Conservation (phyloP, 2,113 vertebrate species). For the Neotoma lepida region DNA sequence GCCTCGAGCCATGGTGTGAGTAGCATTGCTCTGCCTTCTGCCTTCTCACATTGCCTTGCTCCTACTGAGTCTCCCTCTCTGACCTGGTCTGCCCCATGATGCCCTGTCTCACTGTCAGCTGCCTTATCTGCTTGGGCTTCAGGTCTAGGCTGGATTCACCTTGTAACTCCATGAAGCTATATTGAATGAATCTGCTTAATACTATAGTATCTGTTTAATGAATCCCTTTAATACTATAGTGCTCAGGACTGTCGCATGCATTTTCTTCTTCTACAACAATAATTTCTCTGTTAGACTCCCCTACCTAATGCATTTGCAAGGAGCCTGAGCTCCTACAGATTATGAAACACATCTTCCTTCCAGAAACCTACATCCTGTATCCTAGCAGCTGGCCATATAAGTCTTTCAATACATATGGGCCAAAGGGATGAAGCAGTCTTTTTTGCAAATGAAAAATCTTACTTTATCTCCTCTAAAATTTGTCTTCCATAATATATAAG, state of each 20-base stretch:
- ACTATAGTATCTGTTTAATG: too few relatives aligned
- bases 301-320: slow-evolving; percentile 15
- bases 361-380: neutral
- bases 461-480: slow-evolving; percentile 1
- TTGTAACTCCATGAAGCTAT: neutral
- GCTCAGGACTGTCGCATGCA: neutral
- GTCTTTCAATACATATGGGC: neutral
- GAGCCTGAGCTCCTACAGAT: slow-evolving; percentile 1
- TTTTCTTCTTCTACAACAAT: slow-evolving; percentile 37
- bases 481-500: slow-evolving; percentile 12
- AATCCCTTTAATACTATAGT: neutral
- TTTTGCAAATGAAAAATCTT: slow-evolving; percentile 26
- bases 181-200: slow-evolving; percentile 8
- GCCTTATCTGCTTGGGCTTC: neutral
- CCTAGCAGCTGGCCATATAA: neutral
- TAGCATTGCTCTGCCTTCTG: neutral
- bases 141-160: neutral
- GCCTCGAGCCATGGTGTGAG: neutral
- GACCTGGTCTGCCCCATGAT: neutral
- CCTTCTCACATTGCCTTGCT: slow-evolving; percentile 23
- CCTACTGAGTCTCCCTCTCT: neutral
- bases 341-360: slow-evolving; percentile 26
- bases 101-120: slow-evolving; percentile 23
- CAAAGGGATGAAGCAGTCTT: slow-evolving; percentile 20
- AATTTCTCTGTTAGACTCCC: neutral